Percentiles rank a stretch among this genome's conserved stretches.
Conservation (phyloP, 1,140 invertebrate species). For the Drosophila fuyamai region DNA sequence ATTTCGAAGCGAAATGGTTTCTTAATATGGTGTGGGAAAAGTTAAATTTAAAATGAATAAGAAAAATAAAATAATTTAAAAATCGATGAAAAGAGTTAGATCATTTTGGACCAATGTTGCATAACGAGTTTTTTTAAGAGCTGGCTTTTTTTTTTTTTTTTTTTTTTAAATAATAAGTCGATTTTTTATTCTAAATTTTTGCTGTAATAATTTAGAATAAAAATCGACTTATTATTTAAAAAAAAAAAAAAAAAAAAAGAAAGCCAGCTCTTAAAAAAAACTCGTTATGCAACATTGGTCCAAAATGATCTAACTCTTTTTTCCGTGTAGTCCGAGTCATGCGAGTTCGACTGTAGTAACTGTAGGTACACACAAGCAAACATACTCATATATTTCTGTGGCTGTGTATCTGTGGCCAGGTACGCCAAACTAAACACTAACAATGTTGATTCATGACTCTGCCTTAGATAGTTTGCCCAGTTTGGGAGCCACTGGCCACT, state of each 20-base stretch:
- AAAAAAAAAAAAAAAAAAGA: too few relatives aligned
- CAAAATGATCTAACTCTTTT: slow-evolving; percentile 1
- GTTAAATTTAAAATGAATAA: too few relatives aligned
- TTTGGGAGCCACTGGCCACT: slow-evolving; percentile 35
- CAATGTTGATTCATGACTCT: slow-evolving; percentile 39
- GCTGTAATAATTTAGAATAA: too few relatives aligned
- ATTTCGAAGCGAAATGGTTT: too few relatives aligned
- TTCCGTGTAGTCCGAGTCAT: not conserved
- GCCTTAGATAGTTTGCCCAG: slow-evolving; percentile 33
- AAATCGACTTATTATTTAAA: too few relatives aligned
- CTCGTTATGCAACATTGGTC: not conserved
- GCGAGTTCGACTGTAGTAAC: slow-evolving; percentile 14
- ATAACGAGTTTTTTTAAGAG: not conserved
- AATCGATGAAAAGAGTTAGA: not conserved
- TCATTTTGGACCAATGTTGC: not conserved
- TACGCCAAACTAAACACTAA: slow-evolving; percentile 16
- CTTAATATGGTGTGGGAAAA: too few relatives aligned
- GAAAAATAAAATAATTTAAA: too few relatives aligned
- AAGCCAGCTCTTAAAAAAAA: not conserved
- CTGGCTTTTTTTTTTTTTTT: too few relatives aligned
- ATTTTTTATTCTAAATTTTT: too few relatives aligned
- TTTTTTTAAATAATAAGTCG: too few relatives aligned
- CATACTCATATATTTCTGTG: slow-evolving; percentile 9
- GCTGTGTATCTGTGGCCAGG: slow-evolving; percentile 20
- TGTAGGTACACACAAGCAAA: slow-evolving; percentile 10